Evolutionary conservation across 2,113 vertebrate genomes (phyloP).

Genomic region (Ondatra zibethicus): DNA sequence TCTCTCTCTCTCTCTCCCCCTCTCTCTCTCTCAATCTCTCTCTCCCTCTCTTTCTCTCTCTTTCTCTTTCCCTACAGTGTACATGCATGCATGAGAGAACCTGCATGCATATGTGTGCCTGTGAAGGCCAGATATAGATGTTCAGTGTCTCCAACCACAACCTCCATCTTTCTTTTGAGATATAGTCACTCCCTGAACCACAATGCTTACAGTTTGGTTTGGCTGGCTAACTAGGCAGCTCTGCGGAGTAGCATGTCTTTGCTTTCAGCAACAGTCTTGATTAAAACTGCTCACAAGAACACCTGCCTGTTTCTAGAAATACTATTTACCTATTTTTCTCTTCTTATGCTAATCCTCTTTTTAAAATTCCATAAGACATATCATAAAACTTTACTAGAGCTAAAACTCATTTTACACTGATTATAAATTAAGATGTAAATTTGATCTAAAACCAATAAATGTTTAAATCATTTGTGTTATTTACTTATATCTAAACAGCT

Average conservation of each 20-base stretch:
- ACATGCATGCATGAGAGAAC: too few relatives aligned
- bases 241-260: too few relatives aligned
- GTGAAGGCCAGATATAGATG: not conserved
- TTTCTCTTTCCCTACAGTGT: not conserved
- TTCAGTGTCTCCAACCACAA: not conserved
- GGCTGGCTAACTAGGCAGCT: not conserved
- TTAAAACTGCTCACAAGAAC: not conserved
- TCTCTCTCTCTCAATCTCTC: not conserved
- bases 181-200: not conserved
- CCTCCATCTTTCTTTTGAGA: not conserved
- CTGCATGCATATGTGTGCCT: not conserved
- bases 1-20: not conserved
- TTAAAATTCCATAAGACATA: not conserved
- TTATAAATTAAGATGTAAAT: not conserved
- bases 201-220: not conserved
- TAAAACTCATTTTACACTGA: not conserved
- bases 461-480: not conserved
- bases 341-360: not conserved
- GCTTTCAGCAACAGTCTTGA: too few relatives aligned
- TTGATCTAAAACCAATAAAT: not conserved
- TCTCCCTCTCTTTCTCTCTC: not conserved
- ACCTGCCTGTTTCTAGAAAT: not conserved
- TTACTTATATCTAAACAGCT: not conserved
- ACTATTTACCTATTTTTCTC: not conserved
- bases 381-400: not conserved